These are phyloP conservation scores for Schizothorax lantsangensis DNA, from an alignment of 2,797 vertebrate genomes.

Conservation along the genomic window DNA sequence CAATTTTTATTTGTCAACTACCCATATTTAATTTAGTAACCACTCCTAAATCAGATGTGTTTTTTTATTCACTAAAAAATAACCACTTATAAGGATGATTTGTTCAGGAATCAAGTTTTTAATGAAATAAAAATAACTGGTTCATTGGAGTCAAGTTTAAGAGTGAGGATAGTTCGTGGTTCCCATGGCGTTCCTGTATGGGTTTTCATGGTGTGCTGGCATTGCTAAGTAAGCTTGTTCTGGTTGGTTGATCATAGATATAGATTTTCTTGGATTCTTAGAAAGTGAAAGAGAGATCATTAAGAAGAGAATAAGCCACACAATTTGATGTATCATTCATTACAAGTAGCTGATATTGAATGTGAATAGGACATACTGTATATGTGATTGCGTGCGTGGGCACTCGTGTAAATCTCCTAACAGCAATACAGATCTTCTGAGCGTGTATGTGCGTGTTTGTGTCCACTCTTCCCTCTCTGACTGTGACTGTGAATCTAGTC, in stretches of 20 bases:
- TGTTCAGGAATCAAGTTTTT: background rate
- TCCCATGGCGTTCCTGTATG: background rate
- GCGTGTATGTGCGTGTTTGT: constrained; percentile 28
- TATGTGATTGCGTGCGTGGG: background rate
- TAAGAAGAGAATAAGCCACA: background rate
- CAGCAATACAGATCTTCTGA: background rate
- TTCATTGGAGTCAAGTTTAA: background rate
- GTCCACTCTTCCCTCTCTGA: constrained; percentile 37
- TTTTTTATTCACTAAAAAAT: background rate
- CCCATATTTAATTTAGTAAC: background rate
- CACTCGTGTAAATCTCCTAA: background rate
- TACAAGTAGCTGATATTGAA: background rate
- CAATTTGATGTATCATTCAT: background rate
- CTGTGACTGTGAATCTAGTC: constrained; percentile 47
- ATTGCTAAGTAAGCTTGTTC: background rate
- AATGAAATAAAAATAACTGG: no score
- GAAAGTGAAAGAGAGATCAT: no score
- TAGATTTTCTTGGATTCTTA: no score
- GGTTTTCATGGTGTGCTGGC: background rate
- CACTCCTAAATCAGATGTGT: no score
- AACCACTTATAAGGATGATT: background rate
- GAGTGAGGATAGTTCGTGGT: background rate
- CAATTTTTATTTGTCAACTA: no score
- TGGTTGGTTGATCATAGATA: background rate
- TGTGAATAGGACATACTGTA: background rate